Conservation (phyloP, 1,140 invertebrate species). For the Drosophila sucinea region DNA sequence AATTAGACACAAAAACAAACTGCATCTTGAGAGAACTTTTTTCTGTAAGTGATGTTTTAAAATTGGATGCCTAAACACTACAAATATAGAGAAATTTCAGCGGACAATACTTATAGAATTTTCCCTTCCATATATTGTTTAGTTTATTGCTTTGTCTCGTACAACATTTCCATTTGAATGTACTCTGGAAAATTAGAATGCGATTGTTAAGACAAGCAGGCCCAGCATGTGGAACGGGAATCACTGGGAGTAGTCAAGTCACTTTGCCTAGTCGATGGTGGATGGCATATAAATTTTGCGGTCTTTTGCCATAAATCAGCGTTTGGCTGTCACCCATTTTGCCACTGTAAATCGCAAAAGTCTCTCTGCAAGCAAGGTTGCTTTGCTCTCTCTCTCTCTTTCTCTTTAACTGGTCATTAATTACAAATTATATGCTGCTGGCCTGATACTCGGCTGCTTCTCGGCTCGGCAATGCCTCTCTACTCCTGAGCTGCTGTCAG, state of each 20-base stretch:
- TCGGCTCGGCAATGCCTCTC: slow-evolving; percentile 19
- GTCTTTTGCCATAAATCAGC: slow-evolving; percentile 78
- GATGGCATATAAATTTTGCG: slow-evolving; percentile 80
- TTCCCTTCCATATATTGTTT: neutral
- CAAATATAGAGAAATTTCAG: too few species aligned
- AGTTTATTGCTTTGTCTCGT: neutral
- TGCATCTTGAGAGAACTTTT: too few species aligned
- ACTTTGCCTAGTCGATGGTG: slow-evolving; percentile 44
- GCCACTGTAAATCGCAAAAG: slow-evolving; percentile 70
- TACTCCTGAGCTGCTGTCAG: slow-evolving; percentile 53
- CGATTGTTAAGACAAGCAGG: slow-evolving; percentile 58
- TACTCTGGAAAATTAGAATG: slow-evolving; percentile 29
- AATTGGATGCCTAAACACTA: too few species aligned
- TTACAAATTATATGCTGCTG: slow-evolving; percentile 78
- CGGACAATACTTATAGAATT: neutral
- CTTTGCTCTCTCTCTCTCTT: slow-evolving; percentile 33
- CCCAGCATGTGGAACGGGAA: slow-evolving; percentile 24
- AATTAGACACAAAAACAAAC: too few species aligned
- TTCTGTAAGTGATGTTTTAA: too few species aligned
- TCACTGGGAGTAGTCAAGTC: slow-evolving; percentile 50
- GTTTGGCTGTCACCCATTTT: slow-evolving; percentile 78
- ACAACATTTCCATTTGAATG: slow-evolving; percentile 2
- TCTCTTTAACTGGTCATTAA: slow-evolving; percentile 79
- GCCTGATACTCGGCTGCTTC: neutral
- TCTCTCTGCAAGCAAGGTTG: slow-evolving; percentile 17